phyloP scores from a whole-genome alignment of 2,888 invertebrate species.

The Lasioglossum oenotherae region DNA sequence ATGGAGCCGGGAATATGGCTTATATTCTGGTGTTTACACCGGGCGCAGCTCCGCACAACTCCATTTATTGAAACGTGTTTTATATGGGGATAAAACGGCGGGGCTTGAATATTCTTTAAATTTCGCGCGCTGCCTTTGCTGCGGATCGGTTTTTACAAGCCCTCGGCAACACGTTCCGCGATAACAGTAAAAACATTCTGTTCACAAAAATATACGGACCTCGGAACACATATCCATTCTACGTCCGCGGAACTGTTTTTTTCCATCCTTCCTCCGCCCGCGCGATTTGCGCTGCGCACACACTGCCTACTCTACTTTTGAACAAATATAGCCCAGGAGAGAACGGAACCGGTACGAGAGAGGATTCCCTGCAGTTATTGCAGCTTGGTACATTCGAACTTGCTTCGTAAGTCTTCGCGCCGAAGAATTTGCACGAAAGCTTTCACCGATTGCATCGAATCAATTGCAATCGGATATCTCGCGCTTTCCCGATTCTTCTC shows the following conservation, averaged over 20 bases:
- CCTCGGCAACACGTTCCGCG: background rate
- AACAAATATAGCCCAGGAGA: conserved; percentile 31
- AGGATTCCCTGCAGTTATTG: conserved; percentile 33
- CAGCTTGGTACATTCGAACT: conserved; percentile 26
- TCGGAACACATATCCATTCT: conserved; percentile 8
- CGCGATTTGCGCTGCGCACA: conserved; percentile 20
- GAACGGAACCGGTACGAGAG: conserved; percentile 32
- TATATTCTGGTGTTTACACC: background rate
- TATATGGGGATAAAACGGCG: background rate
- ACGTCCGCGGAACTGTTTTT: conserved; percentile 13
- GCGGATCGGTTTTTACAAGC: background rate
- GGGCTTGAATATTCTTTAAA: background rate
- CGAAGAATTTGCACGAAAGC: conserved; percentile 22
- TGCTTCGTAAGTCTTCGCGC: conserved; percentile 19
- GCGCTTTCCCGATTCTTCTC: background rate
- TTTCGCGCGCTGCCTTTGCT: background rate
- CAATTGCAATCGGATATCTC: conserved; percentile 41
- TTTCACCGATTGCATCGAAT: conserved; percentile 26
- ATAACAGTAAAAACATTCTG: conserved; percentile 12
- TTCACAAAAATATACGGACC: background rate
- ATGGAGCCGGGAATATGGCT: background rate
- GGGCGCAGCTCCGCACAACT: background rate
- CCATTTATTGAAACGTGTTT: background rate
- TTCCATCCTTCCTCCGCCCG: background rate
- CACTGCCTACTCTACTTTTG: conserved; percentile 23